Base-by-base conservation (phyloP, 2,113 vertebrate genomes). In the Paraplagusia blochii region DNA sequence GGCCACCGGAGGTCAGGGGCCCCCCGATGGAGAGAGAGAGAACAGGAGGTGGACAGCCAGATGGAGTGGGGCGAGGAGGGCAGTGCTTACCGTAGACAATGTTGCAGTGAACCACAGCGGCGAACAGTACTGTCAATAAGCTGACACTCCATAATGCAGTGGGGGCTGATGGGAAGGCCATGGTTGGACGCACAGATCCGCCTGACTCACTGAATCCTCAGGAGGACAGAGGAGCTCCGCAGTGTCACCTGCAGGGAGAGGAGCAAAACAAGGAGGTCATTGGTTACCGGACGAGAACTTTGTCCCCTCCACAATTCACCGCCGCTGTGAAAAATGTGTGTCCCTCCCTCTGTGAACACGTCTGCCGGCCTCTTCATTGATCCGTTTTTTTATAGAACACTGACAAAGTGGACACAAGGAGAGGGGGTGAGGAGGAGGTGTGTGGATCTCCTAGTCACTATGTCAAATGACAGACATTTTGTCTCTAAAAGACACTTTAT, bases 91-190 rank as follows among this genome's bases (percentile, higher is more conserved):
- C 88, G 9, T 46, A 69, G 57, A 58, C 45, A 40, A 68, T 54
- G 82, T 81, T 90, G 80, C 87, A 83, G 76, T 84, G 84, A 69
- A 81, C 87, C 11, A 59, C 79, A n/a, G 79, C 74, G n/a, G 76
- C 57, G 16, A 87, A 48, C 14, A 90, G 76, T 47, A 79, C 70
- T 19, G 84, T 82, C 76, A 91, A 79, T 66, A 87, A 65, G 67
- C 85, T 70, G 67, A 86, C 66, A 53, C 76, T 84, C 75, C 88
- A 85, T 61, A 83, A 68, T 19, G 76, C 61, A 4, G 72, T 66
- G 67, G 79, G 78, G 75, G 83, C 69, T 81, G 87, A 82, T 57
- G 83, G 80, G 87, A 84, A 85, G 72, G 87, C 85, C 90, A 90
- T 90, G 79, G 80, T 84, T 35, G 58, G 76, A 39, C 53, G 49